Percentiles rank a stretch among this genome's conserved stretches.
These are phyloP conservation scores for Cotesia chilonis DNA, from an alignment of 1,140 invertebrate species.

Conservation along the genomic window DNA sequence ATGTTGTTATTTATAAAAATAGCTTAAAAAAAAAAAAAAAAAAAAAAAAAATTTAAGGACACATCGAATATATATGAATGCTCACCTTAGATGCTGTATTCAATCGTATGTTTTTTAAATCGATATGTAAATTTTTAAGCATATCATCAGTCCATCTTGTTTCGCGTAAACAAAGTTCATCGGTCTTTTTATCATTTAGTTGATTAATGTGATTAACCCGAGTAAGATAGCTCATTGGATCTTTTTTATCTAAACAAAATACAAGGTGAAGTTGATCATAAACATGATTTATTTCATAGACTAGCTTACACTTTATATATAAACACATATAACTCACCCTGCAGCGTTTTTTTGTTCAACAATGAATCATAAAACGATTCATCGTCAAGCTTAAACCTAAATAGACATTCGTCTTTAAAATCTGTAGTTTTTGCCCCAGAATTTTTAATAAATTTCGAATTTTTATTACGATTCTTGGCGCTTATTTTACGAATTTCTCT, in stretches of 20 bases:
- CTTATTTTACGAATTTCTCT: constrained; percentile 69
- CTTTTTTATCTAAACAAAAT: constrained; percentile 27
- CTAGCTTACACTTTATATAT: constrained; percentile 12
- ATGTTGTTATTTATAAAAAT: background rate
- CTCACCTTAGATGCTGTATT: constrained; percentile 31
- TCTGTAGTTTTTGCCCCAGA: background rate
- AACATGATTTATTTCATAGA: constrained; percentile 34
- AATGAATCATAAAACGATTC: constrained; percentile 25
- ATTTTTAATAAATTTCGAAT: constrained; percentile 12
- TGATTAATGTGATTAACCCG: constrained; percentile 8
- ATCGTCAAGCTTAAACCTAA: background rate
- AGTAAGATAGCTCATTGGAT: constrained; percentile 55
- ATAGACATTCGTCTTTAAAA: background rate
- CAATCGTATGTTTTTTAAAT: constrained; percentile 61
- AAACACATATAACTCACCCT: background rate
- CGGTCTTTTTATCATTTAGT: constrained; percentile 57
- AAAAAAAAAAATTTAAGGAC: background rate
- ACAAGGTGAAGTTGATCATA: constrained; percentile 41
- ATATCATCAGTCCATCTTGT: constrained; percentile 73
- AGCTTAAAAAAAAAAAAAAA: background rate
- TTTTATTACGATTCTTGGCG: constrained; percentile 50
- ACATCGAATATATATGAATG: background rate
- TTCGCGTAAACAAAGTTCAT: constrained; percentile 66
- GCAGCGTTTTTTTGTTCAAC: background rate
- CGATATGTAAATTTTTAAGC: constrained; percentile 67